Conservation (phyloP, 2,888 invertebrate species). For the Amiota communis region DNA sequence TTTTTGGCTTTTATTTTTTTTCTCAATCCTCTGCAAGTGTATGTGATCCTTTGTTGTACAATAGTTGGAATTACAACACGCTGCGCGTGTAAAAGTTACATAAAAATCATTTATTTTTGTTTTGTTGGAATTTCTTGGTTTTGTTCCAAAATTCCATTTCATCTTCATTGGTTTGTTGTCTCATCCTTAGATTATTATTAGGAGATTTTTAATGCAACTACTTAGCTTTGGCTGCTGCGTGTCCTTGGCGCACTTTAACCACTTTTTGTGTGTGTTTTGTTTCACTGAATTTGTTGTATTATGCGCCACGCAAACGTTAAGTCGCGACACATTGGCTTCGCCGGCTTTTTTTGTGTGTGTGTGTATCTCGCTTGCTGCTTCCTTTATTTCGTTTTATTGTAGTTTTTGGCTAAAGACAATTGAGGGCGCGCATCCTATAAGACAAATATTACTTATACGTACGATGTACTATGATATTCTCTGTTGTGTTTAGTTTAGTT, state of each 20-base stretch:
- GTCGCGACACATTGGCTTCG: slow-evolving; percentile 58
- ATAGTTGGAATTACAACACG: background rate
- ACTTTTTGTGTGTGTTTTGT: slow-evolving; percentile 37
- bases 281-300: background rate
- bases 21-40: background rate
- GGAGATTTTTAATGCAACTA: slow-evolving; percentile 63
- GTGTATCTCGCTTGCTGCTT: too few relatives aligned
- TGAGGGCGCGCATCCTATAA: background rate
- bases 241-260: slow-evolving; percentile 60
- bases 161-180: slow-evolving; percentile 39
- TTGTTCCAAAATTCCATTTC: slow-evolving; percentile 11
- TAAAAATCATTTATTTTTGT: slow-evolving; percentile 17
- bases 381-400: background rate
- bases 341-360: slow-evolving; percentile 13
- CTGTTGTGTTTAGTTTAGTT: background rate
- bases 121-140: background rate
- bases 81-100: slow-evolving; percentile 1
- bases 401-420: background rate
- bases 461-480: background rate
- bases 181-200: background rate
- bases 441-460: background rate
- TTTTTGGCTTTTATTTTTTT: background rate
- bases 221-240: slow-evolving; percentile 47
- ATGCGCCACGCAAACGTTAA: slow-evolving; percentile 38
- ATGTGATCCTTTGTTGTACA: background rate